Evolutionary conservation across 2,113 vertebrate species (phyloP).

Genomic region (Paraplagusia blochii): DNA sequence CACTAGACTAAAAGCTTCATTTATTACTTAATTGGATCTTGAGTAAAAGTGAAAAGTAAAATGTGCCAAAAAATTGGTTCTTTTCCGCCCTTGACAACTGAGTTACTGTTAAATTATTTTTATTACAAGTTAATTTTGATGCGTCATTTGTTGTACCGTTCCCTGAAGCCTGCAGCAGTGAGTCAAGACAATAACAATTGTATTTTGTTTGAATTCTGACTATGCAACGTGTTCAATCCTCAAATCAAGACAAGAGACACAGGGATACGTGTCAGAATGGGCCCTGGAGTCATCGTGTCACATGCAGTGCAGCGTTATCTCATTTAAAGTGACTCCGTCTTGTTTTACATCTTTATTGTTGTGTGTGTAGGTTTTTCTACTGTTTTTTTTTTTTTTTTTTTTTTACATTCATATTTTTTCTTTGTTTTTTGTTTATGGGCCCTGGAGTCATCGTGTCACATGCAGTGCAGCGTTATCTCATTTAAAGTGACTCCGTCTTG

Average conservation of each 20-base stretch:
- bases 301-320: slow-evolving; percentile 22
- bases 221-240: slow-evolving; percentile 6
- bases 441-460: slow-evolving; percentile 19
- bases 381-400: not conserved
- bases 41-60: too few species aligned
- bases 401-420: not conserved
- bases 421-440: slow-evolving; percentile 4
- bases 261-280: slow-evolving; percentile 12
- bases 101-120: slow-evolving; percentile 7
- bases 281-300: slow-evolving; percentile 18
- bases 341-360: slow-evolving; percentile 8
- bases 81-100: slow-evolving; percentile 3
- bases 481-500: slow-evolving; percentile 6
- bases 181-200: slow-evolving; percentile 5
- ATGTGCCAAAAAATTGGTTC: not conserved
- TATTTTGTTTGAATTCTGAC: not conserved
- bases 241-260: not conserved
- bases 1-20: slow-evolving; percentile 36
- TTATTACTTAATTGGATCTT: slow-evolving; percentile 17
- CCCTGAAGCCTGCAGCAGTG: not conserved
- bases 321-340: slow-evolving; percentile 12
- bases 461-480: slow-evolving; percentile 23
- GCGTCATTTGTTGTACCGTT: not conserved
- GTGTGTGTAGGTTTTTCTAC: not conserved
- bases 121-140: not conserved